Base-by-base conservation (phyloP, 2,113 vertebrate genomes). In the Corydoras maculifer region DNA sequence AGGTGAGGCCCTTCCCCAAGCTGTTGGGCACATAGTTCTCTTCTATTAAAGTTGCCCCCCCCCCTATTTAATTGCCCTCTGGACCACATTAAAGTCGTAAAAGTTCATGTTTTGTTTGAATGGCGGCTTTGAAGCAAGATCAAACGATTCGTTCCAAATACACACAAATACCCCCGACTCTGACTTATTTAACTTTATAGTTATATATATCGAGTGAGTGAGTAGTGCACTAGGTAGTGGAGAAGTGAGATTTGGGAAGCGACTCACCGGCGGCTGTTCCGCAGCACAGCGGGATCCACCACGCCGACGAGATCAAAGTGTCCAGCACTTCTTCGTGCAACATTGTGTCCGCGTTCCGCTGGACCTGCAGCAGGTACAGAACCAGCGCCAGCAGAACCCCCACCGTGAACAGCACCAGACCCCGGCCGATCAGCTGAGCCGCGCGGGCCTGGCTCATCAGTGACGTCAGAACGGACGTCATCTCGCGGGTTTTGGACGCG, bases 201-300 rank as follows among this genome's bases (percentile, higher is more conserved):
- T 25, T 25, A 25, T 1, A 25, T 1, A 25, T 25, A 25, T 25
- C 18, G 18, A 25, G 18, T 25, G 18, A 25, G 18, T 25, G 2
- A 25, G 51, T 5, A 25, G 51, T 5, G 51, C 14, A 35, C 13
- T 6, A 8, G 5, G 18, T 25, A 25, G 18, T 25, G 18, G 18
- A 25, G 18, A 25, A 25, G 53, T 43, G 31, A 73, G 43, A 13
- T 66, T 62, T n/a, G 15, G 4, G 18, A 25, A 25, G 18, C 18
- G 0, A 80, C 94, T 94, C 79, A 98, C 97, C 97, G 8, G 97
- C 96, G 0, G 94, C 97, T 0, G 95, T 97, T 43, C 96, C 96
- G 32, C 95, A 98, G 81, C 95, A 95, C 2, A 94, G 93, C 0
- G 96, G 95, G 74, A 98, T 95, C 96, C 97, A 99, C 95, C 97